phyloP scores from a whole-genome alignment of 1,140 invertebrate species.

The Mamestra configurata region DNA sequence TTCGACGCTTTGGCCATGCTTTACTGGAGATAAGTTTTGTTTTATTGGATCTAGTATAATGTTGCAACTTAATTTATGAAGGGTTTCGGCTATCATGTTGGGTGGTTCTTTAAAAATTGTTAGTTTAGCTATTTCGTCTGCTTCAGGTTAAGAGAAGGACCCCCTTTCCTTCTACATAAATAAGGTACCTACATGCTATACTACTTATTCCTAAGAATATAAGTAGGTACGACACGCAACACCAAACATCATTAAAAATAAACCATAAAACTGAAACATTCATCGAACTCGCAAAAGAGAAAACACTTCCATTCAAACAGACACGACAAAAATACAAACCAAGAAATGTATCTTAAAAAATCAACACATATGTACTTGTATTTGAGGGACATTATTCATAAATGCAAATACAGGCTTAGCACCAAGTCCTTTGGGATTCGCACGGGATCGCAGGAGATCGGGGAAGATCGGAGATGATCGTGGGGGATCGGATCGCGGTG shows the following conservation, averaged over 20 bases:
- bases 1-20: not conserved
- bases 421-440: slow-evolving; percentile 44
- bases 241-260: not conserved
- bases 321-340: slow-evolving; percentile 31
- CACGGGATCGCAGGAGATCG: not conserved
- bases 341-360: slow-evolving; percentile 48
- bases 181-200: no score
- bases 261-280: not conserved
- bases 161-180: no score
- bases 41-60: slow-evolving; percentile 19
- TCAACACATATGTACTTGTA: slow-evolving; percentile 43
- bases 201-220: no score
- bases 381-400: slow-evolving; percentile 58
- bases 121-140: no score
- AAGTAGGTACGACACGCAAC: no score
- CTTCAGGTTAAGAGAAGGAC: no score
- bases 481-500: slow-evolving; percentile 18
- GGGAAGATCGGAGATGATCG: not conserved
- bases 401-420: slow-evolving; percentile 61
- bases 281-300: not conserved
- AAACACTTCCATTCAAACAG: not conserved
- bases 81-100: no score
- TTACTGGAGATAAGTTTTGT: slow-evolving; percentile 25
- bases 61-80: no score
- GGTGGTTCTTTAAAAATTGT: no score